A percentile compares a stretch with the other conserved stretches of the same genome.
phyloP scores from a whole-genome alignment of 2,113 vertebrate genomes.

The Felis catus region F.catus_Fca126_mat1.0 CM031423.1:32655001-32655500 shows the following conservation, averaged over 20 bases:
- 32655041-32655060: too few relatives aligned
- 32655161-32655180: not conserved
- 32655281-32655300: not conserved
- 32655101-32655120: not conserved
- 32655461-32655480: not conserved
- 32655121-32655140: not conserved
- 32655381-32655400: not conserved
- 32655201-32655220: not conserved
- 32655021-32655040: not conserved
- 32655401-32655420: not conserved
- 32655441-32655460: fast-evolving
- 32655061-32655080: not conserved
- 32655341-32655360: not conserved
- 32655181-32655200: not conserved
- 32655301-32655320: too few relatives aligned
- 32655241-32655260: not conserved
- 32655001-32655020: not conserved
- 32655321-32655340: not conserved
- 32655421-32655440: not conserved
- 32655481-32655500: not conserved
- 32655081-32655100: not conserved
- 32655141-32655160: not conserved
- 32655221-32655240: not conserved
- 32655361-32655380: not conserved
- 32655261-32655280: not conserved